Evolutionary conservation across 2,113 vertebrate species (phyloP).

Genomic region (Macquaria ambigua): DNA sequence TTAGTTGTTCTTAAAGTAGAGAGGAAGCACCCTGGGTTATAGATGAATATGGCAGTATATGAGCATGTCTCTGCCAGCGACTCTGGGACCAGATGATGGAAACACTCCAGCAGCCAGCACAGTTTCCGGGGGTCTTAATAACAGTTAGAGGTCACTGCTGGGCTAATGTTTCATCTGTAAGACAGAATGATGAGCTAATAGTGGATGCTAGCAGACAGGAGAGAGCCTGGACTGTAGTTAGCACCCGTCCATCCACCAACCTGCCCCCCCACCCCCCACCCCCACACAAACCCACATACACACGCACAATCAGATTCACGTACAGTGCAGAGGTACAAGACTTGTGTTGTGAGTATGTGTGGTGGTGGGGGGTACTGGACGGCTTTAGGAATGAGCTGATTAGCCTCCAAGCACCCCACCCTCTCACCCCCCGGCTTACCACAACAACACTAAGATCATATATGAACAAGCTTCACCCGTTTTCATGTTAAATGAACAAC

Average conservation of each 20-base stretch:
- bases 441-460: not conserved
- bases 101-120: not conserved
- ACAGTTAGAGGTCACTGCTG: slow-evolving; percentile 12
- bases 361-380: not conserved
- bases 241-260: not conserved
- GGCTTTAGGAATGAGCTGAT: slow-evolving; percentile 48
- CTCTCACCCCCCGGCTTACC: not conserved
- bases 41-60: not conserved
- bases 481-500: slow-evolving; percentile 13
- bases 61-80: not conserved
- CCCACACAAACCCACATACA: not conserved
- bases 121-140: slow-evolving; percentile 3
- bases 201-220: slow-evolving; percentile 29
- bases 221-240: not conserved
- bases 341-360: slow-evolving; percentile 14
- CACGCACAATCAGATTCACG: slow-evolving; percentile 29
- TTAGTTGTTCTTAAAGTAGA: slow-evolving; percentile 1
- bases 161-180: slow-evolving; percentile 21
- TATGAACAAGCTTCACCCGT: not conserved
- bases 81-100: not conserved
- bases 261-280: no score
- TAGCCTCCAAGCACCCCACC: not conserved
- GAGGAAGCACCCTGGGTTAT: not conserved
- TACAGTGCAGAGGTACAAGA: slow-evolving; percentile 17
- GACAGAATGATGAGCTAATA: slow-evolving; percentile 16